Evolutionary conservation across 2,797 vertebrate species (phyloP), one percentile per base, ranked within the genome.

Genomic region (Glossophaga mutica): DNA sequence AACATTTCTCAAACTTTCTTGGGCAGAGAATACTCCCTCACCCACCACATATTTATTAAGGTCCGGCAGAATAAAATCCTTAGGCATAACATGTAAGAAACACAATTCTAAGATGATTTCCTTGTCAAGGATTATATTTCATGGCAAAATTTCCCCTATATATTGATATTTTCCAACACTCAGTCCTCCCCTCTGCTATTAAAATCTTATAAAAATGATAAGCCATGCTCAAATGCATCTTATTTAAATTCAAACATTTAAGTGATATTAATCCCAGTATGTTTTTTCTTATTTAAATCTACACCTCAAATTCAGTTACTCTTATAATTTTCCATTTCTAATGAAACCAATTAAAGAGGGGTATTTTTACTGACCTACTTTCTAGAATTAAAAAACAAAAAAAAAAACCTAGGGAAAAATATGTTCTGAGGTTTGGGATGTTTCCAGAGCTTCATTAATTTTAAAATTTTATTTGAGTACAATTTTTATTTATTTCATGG

Each of bases 361-460:
- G 2, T 73, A 90, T 90, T 96, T 94, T 92, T 83, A 81, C 44
- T 92, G 88, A 96, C 83, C 87, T 94, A 92, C 70, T 97, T 96
- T 90, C 15, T 87, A 76, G 29, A 87, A 84, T 77, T 92, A 78
- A 89, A 81, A 94, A 83, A n/a, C n/a, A n/a, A 39, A 39, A 3
- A 77, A 91, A 81, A 87, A 89, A 94, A 87, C 86, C 16, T 67
- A 85, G 65, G 34, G 52, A 76, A 95, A 83, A 74, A 46, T 71
- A 91, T 37, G 46, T 82, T 83, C 78, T 93, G 55, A 76, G 62
- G n/a, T 77, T 93, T 90, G n/a, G 46, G 62, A 88, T 95, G 44
- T 82, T 94, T 96, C 67, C 83, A 94, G 70, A 94, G 87, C 39
- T 90, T 96, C 50, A 86, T 94, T 95, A 94, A 96, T 78, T 16